A percentile compares a stretch with the other conserved stretches of the same genome.
Conservation (phyloP, 2,113 vertebrate species). For the Sardina pilchardus region DNA sequence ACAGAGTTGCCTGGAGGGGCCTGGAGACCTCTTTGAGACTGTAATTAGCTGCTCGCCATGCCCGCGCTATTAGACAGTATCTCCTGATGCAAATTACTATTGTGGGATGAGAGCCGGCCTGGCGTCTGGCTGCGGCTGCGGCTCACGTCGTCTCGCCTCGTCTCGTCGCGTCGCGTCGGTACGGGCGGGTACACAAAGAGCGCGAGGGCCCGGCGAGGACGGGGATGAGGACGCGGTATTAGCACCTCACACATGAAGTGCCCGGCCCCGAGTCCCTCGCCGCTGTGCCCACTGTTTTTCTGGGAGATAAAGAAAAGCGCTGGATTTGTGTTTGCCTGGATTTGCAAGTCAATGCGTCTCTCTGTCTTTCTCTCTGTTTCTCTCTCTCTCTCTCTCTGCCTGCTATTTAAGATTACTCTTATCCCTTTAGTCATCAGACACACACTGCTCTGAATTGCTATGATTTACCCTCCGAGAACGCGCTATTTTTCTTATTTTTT, state of each 20-base stretch:
- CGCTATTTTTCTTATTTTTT: neutral
- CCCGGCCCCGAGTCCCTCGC: slow-evolving; percentile 19
- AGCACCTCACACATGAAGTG: slow-evolving; percentile 10
- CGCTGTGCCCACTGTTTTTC: slow-evolving; percentile 35
- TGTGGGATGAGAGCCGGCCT: slow-evolving; percentile 35
- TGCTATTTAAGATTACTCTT: slow-evolving; percentile 40
- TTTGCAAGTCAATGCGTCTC: slow-evolving; percentile 49
- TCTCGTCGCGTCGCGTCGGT: slow-evolving; percentile 28
- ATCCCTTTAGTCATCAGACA: slow-evolving; percentile 44
- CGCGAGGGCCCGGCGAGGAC: neutral
- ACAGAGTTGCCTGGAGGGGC: neutral
- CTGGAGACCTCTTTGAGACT: slow-evolving; percentile 39
- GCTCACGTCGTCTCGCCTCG: neutral
- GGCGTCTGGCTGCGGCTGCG: slow-evolving; percentile 6
- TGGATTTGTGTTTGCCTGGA: slow-evolving; percentile 42
- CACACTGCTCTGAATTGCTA: slow-evolving; percentile 28
- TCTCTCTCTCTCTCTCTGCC: neutral
- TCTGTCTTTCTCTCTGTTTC: neutral
- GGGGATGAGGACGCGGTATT: slow-evolving; percentile 4
- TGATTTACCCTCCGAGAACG: slow-evolving; percentile 18
- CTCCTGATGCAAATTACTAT: slow-evolving; percentile 33
- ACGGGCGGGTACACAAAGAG: slow-evolving; percentile 41
- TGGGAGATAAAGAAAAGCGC: slow-evolving; percentile 32
- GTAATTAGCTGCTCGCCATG: slow-evolving; percentile 54
- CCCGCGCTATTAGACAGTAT: slow-evolving; percentile 40